These are phyloP conservation scores for Hymenopus coronatus DNA, from an alignment of 2,888 invertebrate genomes.

Conservation along the genomic window DNA sequence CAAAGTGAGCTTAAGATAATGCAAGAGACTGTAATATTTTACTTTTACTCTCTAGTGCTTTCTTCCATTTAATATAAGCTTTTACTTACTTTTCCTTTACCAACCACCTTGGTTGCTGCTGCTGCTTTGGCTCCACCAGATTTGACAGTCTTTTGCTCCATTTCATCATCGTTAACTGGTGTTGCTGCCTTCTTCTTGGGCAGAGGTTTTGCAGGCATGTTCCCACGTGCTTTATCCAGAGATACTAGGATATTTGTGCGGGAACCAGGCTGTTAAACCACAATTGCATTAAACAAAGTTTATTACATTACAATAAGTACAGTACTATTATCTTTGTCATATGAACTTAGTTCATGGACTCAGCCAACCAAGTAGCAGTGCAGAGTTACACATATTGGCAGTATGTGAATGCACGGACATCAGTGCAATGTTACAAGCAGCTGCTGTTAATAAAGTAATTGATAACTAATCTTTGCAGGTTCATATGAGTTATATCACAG, in stretches of 20 bases:
- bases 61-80: not conserved
- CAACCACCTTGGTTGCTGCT: constrained; percentile 46
- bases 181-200: constrained; percentile 55
- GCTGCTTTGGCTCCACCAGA: constrained; percentile 52
- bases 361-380: too few relatives aligned
- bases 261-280: constrained; percentile 60
- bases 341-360: too few relatives aligned
- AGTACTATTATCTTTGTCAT: too few relatives aligned
- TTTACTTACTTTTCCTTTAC: constrained; percentile 55
- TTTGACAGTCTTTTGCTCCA: constrained; percentile 52
- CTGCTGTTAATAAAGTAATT: too few relatives aligned
- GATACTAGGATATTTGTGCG: constrained; percentile 73
- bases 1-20: too few relatives aligned
- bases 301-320: too few relatives aligned
- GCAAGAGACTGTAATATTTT: not conserved
- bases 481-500: too few relatives aligned
- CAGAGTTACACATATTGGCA: too few relatives aligned
- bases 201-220: constrained; percentile 76
- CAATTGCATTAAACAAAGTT: not conserved
- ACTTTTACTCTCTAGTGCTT: not conserved
- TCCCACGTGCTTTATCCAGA: constrained; percentile 81
- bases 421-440: too few relatives aligned
- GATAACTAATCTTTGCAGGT: too few relatives aligned
- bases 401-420: too few relatives aligned
- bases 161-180: constrained; percentile 50